Base-by-base conservation (phyloP, 64 coral and sea anemone genomes). In the Montipora sp. region DNA sequence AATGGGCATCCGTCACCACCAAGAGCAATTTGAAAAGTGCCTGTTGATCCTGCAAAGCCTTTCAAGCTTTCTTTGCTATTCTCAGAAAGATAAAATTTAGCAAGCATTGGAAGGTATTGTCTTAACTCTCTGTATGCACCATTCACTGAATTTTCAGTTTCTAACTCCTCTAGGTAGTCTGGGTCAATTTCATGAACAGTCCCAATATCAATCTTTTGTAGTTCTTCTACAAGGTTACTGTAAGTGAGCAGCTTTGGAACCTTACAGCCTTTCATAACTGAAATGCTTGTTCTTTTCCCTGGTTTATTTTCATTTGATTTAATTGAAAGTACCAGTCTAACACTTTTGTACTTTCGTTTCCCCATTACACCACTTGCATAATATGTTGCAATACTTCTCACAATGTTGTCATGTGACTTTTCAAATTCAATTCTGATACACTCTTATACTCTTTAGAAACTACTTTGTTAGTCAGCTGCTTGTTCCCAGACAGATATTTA, bases 1-100 rank as follows among this genome's bases (percentile, higher is more conserved):
- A 96, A 96, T 83, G 84, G 94, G 63, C 84, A 92, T 70, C 94
- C 79, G 75, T 96, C 94, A 72, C 95, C 95, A 63, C 95, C 95
- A 87, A 93, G 75, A 48, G 87, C 90, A 88, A 96, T 88, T 68
- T 88, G 92, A 89, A 93, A 96, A 90, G 80, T 96, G 9, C 95
- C 95, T 65, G 93, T 92, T 16, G 91, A 86, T 84, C 93, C 91
- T 69, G 91, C 91, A 96, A 93, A 96, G 73, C 88, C 89, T 81
- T 93, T 75, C n/a, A 96, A 83, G 78, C 80, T 84, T 77, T 93
- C 80, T 74, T 90, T 81, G 43, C 15, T 89, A 22, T 92, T 78
- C 80, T 87, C 83, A 48, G 80, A 88, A 63, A 96, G 80, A 90
- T 93, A 96, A 90, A 86, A 93, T 70, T 89, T 89, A 55, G 91